Percentiles rank a stretch among this genome's conserved stretches.
Evolutionary conservation across 2,113 vertebrate species (phyloP).

Genomic region (Smithornis capensis): DNA sequence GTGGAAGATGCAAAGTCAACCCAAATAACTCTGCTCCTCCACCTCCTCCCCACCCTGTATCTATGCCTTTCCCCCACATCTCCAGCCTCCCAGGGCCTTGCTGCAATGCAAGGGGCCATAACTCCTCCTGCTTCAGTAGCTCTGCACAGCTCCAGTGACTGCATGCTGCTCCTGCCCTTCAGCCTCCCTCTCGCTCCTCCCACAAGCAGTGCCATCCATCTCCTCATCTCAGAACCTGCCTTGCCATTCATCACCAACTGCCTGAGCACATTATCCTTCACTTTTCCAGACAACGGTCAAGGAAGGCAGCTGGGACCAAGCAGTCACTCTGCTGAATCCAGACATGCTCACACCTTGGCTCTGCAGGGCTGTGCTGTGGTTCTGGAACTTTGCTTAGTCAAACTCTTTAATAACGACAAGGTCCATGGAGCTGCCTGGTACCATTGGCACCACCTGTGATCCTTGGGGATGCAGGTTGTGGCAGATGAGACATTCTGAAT

Average conservation of each 20-base stretch:
- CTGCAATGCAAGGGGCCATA: not conserved
- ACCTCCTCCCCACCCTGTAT: accelerated
- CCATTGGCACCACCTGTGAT: accelerated
- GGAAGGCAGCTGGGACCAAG: not conserved
- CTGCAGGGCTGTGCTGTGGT: not conserved
- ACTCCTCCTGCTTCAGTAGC: not conserved
- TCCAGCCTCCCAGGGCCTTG: not conserved
- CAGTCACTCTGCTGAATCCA: not conserved
- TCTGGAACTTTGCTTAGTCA: not conserved
- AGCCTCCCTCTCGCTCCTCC: not conserved
- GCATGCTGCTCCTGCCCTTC: not conserved
- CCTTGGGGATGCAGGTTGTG: not conserved
- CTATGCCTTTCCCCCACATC: not conserved
- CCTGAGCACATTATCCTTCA: not conserved
- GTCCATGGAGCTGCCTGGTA: not conserved
- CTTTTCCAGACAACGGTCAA: not conserved
- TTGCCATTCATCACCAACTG: conserved; percentile 19
- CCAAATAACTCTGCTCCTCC: not conserved
- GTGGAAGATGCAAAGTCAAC: not conserved
- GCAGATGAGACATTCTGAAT: not conserved
- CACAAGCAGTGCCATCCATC: not conserved
- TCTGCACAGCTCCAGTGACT: not conserved
- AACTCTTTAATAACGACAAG: not conserved
- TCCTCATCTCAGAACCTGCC: not conserved
- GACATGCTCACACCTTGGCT: accelerated